phyloP scores from a whole-genome alignment of 1,140 invertebrate genomes.

The Aphaenogaster floridana region DNA sequence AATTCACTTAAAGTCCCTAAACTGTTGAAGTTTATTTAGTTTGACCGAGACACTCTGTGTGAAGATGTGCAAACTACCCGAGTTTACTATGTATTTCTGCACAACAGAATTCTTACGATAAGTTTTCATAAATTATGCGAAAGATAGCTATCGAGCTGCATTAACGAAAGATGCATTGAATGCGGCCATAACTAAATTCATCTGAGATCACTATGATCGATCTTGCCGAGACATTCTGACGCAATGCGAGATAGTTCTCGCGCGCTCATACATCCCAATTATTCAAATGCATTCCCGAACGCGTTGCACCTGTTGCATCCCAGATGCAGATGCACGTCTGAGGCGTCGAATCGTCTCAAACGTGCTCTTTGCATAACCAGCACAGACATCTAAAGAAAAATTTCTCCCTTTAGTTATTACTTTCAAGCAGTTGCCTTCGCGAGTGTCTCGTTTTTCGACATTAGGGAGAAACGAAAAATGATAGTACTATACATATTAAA shows the following conservation, averaged over 20 bases:
- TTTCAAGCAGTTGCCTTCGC: neutral
- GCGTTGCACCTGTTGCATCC: constrained; percentile 83
- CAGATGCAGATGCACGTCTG: constrained; percentile 64
- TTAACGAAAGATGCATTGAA: constrained; percentile 14
- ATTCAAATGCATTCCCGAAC: constrained; percentile 82
- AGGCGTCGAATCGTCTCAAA: constrained; percentile 59
- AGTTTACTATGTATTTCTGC: neutral
- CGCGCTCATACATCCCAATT: constrained; percentile 81
- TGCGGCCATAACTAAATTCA: constrained; percentile 40
- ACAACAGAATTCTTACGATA: neutral
- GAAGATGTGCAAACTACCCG: neutral
- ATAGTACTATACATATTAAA: neutral
- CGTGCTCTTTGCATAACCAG: constrained; percentile 67
- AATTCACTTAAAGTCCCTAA: neutral
- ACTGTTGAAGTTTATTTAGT: neutral
- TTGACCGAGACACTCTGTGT: neutral
- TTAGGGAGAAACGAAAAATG: neutral
- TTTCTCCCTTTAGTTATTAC: constrained; percentile 33
- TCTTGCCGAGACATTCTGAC: constrained; percentile 50
- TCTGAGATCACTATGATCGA: constrained; percentile 57
- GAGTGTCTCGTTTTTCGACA: neutral
- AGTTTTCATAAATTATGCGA: neutral
- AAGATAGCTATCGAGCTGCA: neutral
- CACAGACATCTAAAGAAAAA: neutral
- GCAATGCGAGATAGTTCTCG: constrained; percentile 66